phyloP scores from a whole-genome alignment of 2,113 vertebrate species.

The Labrus mixtus region DNA sequence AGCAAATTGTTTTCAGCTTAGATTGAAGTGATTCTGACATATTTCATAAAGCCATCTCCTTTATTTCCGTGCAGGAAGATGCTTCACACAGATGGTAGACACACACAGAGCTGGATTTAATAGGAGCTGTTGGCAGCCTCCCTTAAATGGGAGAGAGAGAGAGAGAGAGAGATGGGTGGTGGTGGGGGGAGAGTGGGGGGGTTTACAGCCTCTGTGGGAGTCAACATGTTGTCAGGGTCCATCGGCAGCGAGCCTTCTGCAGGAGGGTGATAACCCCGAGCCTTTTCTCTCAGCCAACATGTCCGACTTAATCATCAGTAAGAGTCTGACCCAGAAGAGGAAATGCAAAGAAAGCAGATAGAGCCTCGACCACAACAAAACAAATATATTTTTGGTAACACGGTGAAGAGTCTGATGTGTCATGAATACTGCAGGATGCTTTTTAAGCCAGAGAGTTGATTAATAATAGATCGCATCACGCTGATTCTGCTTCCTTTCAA shows the following conservation, averaged over 20 bases:
- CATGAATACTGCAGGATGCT: neutral
- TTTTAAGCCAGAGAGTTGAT: neutral
- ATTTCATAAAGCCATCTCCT: neutral
- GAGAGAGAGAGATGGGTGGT: neutral
- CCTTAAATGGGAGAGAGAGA: constrained; percentile 18
- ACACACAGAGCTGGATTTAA: constrained; percentile 1
- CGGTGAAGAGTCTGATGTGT: neutral
- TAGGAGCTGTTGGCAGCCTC: constrained; percentile 27
- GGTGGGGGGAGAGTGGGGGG: neutral
- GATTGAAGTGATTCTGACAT: neutral
- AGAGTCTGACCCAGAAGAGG: constrained; percentile 39
- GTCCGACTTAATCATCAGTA: constrained; percentile 55
- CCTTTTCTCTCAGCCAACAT: constrained; percentile 40
- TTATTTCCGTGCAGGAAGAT: neutral
- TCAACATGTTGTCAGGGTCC: constrained; percentile 56
- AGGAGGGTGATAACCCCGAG: constrained; percentile 49
- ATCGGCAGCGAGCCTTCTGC: constrained; percentile 44
- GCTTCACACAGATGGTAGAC: neutral
- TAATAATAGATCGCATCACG: neutral
- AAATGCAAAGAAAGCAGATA: constrained; percentile 54
- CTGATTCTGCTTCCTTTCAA: neutral
- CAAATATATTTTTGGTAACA: constrained; percentile 8
- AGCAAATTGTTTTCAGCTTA: neutral
- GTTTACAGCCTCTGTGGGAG: constrained; percentile 46
- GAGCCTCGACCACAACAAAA: constrained; percentile 24